Percentiles rank a stretch among this genome's conserved stretches.
Evolutionary conservation across 2,888 invertebrate species (phyloP).

Genomic region (Eupithecia subfuscata): DNA sequence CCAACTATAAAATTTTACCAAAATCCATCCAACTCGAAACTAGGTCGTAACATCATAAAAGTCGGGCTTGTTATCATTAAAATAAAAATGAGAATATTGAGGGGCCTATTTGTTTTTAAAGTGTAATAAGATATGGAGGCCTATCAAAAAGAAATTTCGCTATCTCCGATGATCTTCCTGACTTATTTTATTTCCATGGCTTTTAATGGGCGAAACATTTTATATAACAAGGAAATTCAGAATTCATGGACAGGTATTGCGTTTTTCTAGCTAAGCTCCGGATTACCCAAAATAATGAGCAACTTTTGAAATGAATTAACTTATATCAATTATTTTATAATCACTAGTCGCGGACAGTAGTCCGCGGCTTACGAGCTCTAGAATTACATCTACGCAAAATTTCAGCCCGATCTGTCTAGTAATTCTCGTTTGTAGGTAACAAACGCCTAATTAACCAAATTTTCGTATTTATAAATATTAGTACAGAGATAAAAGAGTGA

Average conservation of each 20-base stretch:
- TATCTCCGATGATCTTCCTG: background rate
- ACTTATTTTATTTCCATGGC: background rate
- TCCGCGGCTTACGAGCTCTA: too few species aligned
- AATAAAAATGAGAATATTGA: background rate
- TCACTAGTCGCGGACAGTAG: too few species aligned
- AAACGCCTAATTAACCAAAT: too few species aligned
- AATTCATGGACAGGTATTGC: background rate
- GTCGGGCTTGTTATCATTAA: background rate
- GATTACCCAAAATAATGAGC: background rate
- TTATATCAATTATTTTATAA: background rate
- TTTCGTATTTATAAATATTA: too few species aligned
- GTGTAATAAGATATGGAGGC: background rate
- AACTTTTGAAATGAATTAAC: background rate
- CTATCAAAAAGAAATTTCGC: background rate
- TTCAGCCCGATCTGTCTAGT: too few species aligned
- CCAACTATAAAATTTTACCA: constrained; percentile 25
- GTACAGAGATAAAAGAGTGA: too few species aligned
- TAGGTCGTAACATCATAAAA: background rate
- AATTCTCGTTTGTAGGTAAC: too few species aligned
- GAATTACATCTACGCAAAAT: too few species aligned
- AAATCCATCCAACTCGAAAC: constrained; percentile 18
- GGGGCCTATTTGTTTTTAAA: background rate
- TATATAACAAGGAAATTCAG: background rate
- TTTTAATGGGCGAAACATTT: background rate
- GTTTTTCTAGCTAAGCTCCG: background rate